Percentiles rank a stretch among this genome's conserved stretches.
These are phyloP conservation scores for Tauraco hartlaubi DNA, from an alignment of 2,797 vertebrate genomes.

Conservation along the genomic window DNA sequence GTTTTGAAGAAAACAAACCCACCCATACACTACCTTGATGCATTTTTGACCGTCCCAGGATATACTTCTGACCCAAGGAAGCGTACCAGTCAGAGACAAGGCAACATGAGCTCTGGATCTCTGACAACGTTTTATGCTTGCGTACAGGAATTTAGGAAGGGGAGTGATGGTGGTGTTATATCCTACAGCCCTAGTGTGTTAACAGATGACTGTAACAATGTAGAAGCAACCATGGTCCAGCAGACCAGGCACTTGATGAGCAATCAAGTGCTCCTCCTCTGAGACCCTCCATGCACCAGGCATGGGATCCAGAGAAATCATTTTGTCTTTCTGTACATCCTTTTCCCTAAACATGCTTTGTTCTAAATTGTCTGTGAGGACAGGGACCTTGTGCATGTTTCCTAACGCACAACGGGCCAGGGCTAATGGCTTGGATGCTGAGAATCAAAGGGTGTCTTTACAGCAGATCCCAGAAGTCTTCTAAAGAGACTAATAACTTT, in stretches of 20 bases:
- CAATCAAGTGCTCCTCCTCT: neutral
- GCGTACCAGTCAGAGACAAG: neutral
- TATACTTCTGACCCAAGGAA: neutral
- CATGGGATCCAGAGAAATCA: neutral
- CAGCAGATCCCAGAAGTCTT: neutral
- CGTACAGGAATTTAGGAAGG: slow-evolving; percentile 2
- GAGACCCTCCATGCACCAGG: neutral
- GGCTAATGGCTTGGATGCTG: neutral
- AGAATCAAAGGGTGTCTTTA: neutral
- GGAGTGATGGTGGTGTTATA: neutral
- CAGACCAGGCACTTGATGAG: neutral
- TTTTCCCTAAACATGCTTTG: neutral
- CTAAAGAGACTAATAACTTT: neutral
- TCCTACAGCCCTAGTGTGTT: neutral
- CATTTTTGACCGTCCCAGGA: neutral
- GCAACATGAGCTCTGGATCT: neutral
- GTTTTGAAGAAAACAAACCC: neutral
- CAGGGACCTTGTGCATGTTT: neutral
- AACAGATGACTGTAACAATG: neutral
- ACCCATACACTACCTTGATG: neutral
- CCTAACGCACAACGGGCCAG: neutral
- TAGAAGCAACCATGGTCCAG: neutral
- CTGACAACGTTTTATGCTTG: neutral
- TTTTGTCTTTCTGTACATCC: neutral
- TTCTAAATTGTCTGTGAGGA: neutral